These are phyloP conservation scores for Dunckerocampus dactyliophorus DNA, from an alignment of 2,113 vertebrate species.

Conservation along the genomic window DNA sequence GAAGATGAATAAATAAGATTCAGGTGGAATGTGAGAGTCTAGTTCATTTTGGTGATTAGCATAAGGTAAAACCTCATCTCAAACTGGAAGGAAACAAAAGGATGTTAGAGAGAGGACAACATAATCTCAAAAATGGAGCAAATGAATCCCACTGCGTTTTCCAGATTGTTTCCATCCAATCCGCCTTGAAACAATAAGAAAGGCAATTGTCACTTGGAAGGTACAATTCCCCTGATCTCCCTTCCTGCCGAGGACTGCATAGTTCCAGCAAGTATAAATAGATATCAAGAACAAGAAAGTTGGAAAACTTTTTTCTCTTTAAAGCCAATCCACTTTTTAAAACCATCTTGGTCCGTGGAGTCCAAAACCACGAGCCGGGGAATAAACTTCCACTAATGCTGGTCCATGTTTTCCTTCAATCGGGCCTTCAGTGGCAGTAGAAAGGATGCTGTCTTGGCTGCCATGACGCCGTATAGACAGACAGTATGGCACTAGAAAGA, in stretches of 20 bases:
- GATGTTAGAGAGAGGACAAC: background rate
- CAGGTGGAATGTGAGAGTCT: too few species aligned
- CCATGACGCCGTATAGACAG: conserved; percentile 59
- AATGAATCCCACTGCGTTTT: conserved; percentile 15
- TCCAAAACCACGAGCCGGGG: conserved; percentile 60
- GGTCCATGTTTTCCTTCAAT: conserved; percentile 68
- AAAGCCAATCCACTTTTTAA: conserved; percentile 60
- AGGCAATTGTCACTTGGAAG: conserved; percentile 51
- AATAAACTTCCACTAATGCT: conserved; percentile 67
- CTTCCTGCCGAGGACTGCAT: conserved; percentile 40
- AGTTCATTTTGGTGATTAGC: background rate
- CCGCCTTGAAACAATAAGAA: conserved; percentile 48
- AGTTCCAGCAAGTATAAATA: conserved; percentile 61
- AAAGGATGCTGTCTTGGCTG: conserved; percentile 68
- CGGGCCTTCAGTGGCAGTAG: conserved; percentile 53
- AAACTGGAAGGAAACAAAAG: conserved; percentile 5
- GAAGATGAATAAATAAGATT: too few species aligned
- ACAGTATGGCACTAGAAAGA: conserved; percentile 64
- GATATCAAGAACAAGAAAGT: conserved; percentile 57
- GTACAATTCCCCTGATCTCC: conserved; percentile 41
- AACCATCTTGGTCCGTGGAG: conserved; percentile 54
- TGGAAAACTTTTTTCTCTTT: conserved; percentile 57
- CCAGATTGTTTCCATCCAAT: conserved; percentile 33
- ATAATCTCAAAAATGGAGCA: conserved; percentile 9
- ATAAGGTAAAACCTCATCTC: background rate